phyloP scores from a whole-genome alignment of 2,797 vertebrate genomes.

The Falco peregrinus region DNA sequence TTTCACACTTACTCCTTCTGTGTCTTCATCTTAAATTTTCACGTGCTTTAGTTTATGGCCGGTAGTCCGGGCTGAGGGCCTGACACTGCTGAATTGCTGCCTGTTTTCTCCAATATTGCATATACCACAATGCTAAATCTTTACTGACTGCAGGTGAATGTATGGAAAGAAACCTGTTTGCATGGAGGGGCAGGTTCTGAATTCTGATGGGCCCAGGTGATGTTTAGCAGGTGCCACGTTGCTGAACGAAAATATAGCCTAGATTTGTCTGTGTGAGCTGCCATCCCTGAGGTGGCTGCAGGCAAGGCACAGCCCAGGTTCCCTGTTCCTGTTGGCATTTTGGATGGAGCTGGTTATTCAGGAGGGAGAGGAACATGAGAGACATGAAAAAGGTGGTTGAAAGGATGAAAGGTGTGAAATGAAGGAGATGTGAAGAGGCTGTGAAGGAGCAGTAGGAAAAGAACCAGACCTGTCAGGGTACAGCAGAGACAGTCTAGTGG shows the following conservation, averaged over 20 bases:
- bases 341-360: not conserved
- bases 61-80: not conserved
- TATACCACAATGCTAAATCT: not conserved
- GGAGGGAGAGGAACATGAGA: not conserved
- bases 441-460: not conserved
- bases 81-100: constrained; percentile 16
- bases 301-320: not conserved
- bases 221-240: not conserved
- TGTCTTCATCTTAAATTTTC: constrained; percentile 11
- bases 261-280: not conserved
- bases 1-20: not conserved
- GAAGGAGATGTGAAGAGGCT: not conserved
- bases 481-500: not conserved
- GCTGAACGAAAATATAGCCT: not conserved
- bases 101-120: not conserved
- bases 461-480: not conserved
- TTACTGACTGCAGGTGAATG: not conserved
- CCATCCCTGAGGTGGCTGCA: not conserved
- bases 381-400: not conserved
- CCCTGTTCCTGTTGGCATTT: not conserved
- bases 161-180: not conserved
- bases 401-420: not conserved
- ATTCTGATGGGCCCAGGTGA: not conserved
- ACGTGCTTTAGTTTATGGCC: constrained; percentile 31
- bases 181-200: not conserved